Evolutionary conservation across 2,888 invertebrate species (phyloP).

Genomic region (Cheilosia pagana): DNA sequence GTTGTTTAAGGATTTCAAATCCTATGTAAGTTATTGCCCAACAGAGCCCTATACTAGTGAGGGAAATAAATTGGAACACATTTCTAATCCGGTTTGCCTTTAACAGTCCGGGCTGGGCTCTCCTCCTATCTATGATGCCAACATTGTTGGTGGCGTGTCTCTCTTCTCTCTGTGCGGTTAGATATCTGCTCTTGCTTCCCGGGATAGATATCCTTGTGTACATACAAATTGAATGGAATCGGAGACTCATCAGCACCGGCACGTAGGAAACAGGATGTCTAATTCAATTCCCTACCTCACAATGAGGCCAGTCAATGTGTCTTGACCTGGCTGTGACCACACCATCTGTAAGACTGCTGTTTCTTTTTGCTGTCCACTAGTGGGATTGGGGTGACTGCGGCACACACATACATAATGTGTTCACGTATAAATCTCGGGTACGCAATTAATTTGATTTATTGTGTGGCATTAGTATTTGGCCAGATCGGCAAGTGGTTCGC

Average conservation of each 20-base stretch:
- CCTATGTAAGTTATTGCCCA: constrained; percentile 58
- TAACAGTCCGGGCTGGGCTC: constrained; percentile 15
- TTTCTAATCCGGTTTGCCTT: constrained; percentile 66
- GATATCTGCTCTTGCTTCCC: constrained; percentile 38
- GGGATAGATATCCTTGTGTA: constrained; percentile 54
- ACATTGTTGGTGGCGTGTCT: constrained; percentile 18
- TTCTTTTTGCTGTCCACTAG: constrained; percentile 6
- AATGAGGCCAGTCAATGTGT: constrained; percentile 45
- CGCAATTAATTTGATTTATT: constrained; percentile 75
- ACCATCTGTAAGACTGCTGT: constrained; percentile 14
- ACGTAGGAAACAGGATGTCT: constrained; percentile 53
- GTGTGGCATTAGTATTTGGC: constrained; percentile 64
- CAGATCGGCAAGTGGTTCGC: constrained; percentile 66
- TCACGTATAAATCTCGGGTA: constrained; percentile 57
- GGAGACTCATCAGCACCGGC: constrained; percentile 57
- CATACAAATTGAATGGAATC: constrained; percentile 69
- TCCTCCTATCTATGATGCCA: neutral
- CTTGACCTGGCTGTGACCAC: constrained; percentile 33
- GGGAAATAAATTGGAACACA: constrained; percentile 67
- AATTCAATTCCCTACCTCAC: constrained; percentile 65
- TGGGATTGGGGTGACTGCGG: neutral
- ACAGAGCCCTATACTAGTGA: constrained; percentile 34
- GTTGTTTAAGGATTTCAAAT: constrained; percentile 54
- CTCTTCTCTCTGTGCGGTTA: constrained; percentile 26
- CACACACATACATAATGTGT: neutral